Evolutionary conservation across 1,140 invertebrate species (phyloP).

Genomic region (Drosophila albomicans): DNA sequence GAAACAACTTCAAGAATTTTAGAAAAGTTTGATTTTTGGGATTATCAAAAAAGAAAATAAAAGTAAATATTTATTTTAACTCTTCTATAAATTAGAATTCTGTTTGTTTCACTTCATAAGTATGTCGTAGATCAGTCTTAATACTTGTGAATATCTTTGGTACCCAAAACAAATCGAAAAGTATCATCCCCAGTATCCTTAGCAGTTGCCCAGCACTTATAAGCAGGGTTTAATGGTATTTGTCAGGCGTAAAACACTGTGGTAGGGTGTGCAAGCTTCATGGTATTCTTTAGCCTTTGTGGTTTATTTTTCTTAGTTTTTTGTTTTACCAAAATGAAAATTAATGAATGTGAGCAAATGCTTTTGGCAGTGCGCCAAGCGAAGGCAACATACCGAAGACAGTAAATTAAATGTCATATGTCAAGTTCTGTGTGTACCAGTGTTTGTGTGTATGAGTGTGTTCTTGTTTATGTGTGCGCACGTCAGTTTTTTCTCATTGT

Average conservation of each 20-base stretch:
- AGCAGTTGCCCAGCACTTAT: too few relatives aligned
- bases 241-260: neutral
- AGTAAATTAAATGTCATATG: conserved; percentile 83
- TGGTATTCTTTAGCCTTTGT: conserved; percentile 15
- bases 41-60: too few relatives aligned
- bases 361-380: conserved; percentile 73
- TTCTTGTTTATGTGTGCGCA: conserved; percentile 45
- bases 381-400: conserved; percentile 78
- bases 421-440: conserved; percentile 56
- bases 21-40: too few relatives aligned
- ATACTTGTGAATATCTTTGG: too few relatives aligned
- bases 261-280: conserved; percentile 42
- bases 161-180: too few relatives aligned
- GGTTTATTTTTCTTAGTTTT: conserved; percentile 18
- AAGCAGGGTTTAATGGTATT: conserved; percentile 1
- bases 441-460: conserved; percentile 20
- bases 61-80: too few relatives aligned
- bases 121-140: too few relatives aligned
- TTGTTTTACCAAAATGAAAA: conserved; percentile 70
- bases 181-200: too few relatives aligned
- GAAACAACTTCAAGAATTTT: too few relatives aligned
- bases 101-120: too few relatives aligned
- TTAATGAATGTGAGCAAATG: conserved; percentile 82
- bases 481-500: conserved; percentile 37
- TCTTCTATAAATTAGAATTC: too few relatives aligned